A percentile compares a stretch with the other conserved stretches of the same genome.
These are phyloP conservation scores for Polypedilum pembai DNA, from an alignment of 1,140 invertebrate species.

Conservation along the genomic window DNA sequence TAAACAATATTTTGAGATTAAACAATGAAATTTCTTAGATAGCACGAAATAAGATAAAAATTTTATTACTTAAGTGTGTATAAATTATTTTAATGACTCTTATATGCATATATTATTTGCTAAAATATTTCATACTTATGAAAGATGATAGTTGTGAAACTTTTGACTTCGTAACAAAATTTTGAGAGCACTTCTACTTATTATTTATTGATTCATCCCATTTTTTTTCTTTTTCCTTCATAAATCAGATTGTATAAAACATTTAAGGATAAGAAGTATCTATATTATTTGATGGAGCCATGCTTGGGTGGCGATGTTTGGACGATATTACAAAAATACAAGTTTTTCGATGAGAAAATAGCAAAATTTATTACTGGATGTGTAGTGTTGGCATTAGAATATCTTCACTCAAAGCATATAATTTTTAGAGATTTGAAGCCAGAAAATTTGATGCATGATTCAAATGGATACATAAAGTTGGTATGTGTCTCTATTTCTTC, in stretches of 20 bases:
- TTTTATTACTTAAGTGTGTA: too few relatives aligned
- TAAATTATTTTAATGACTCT: too few relatives aligned
- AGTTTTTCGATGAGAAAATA: slow-evolving; percentile 76
- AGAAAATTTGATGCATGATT: slow-evolving; percentile 85
- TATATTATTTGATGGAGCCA: slow-evolving; percentile 95
- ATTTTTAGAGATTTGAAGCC: slow-evolving; percentile 93
- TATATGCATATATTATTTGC: too few relatives aligned
- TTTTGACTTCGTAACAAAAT: neutral
- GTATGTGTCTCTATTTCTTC: slow-evolving; percentile 45
- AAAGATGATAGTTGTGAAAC: too few relatives aligned
- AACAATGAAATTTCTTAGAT: too few relatives aligned
- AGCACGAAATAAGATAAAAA: too few relatives aligned
- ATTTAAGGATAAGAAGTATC: slow-evolving; percentile 88
- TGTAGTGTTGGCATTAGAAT: slow-evolving; percentile 85
- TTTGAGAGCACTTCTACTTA: neutral
- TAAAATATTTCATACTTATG: too few relatives aligned
- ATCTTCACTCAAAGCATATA: slow-evolving; percentile 77
- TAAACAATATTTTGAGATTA: too few relatives aligned
- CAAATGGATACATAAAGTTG: slow-evolving; percentile 83
- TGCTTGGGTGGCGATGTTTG: slow-evolving; percentile 96
- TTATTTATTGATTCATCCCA: neutral
- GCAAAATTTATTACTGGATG: slow-evolving; percentile 85
- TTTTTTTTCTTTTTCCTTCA: neutral
- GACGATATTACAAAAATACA: slow-evolving; percentile 78
- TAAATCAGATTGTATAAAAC: slow-evolving; percentile 75